phyloP scores from a whole-genome alignment of 2,113 vertebrate genomes.

The Xiphophorus maculatus region DNA sequence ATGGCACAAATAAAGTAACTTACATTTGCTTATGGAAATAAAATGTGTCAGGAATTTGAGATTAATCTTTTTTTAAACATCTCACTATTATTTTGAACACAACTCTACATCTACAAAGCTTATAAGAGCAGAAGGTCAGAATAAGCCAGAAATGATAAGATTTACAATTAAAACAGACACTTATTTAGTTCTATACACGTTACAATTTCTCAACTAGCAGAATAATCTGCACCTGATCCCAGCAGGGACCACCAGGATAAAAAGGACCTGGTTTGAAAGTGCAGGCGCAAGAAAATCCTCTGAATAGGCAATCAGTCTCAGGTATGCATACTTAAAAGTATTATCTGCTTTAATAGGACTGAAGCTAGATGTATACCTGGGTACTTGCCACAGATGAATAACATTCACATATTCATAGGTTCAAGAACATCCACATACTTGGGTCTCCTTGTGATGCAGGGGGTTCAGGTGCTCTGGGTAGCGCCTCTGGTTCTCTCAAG shows the following conservation, averaged over 20 bases:
- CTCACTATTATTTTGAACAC: neutral
- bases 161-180: neutral
- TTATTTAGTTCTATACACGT: neutral
- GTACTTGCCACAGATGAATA: neutral
- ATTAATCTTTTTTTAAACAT: too few relatives aligned
- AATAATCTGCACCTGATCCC: neutral
- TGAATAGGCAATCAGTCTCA: neutral
- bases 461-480: conserved; percentile 75
- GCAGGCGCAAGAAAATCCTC: neutral
- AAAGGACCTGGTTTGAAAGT: neutral
- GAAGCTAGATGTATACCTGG: neutral
- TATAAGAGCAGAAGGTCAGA: neutral
- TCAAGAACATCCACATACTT: conserved; percentile 79
- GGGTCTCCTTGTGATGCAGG: conserved; percentile 86
- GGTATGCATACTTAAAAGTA: neutral
- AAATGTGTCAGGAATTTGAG: too few relatives aligned
- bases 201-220: neutral
- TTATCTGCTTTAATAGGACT: neutral
- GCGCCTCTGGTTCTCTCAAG: conserved; percentile 80
- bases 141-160: neutral
- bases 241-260: neutral
- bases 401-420: neutral
- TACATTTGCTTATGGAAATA: too few relatives aligned
- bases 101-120: neutral
- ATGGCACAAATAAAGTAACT: too few relatives aligned